Percentiles rank a stretch among this genome's conserved stretches.
phyloP scores from a whole-genome alignment of 2,888 invertebrate species.

The Yponomeuta evonymella region DNA sequence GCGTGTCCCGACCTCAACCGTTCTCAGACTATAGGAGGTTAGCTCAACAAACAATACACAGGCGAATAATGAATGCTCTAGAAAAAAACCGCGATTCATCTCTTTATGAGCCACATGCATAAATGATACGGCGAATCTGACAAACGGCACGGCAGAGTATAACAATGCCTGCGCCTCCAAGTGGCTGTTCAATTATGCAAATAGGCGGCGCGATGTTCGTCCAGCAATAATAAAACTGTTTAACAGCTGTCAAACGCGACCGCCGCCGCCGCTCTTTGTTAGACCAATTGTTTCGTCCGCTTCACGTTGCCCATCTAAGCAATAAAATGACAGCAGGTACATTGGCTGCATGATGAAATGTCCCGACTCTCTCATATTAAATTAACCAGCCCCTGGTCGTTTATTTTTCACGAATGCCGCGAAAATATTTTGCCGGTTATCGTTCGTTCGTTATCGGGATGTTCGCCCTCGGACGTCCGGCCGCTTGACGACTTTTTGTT shows the following conservation, averaged over 20 bases:
- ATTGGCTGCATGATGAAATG: constrained; percentile 60
- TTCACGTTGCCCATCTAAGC: constrained; percentile 51
- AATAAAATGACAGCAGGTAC: constrained; percentile 67
- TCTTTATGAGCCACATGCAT: constrained; percentile 71
- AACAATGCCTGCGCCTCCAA: constrained; percentile 73
- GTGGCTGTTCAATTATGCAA: constrained; percentile 77
- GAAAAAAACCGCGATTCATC: constrained; percentile 62
- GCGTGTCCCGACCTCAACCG: constrained; percentile 47
- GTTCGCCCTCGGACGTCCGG: constrained; percentile 52
- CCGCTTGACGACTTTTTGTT: constrained; percentile 52
- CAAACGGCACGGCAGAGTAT: constrained; percentile 74
- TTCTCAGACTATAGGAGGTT: constrained; percentile 52
- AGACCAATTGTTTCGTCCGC: constrained; percentile 45
- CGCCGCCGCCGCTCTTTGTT: constrained; percentile 34
- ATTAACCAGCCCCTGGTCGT: constrained; percentile 66
- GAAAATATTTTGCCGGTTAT: constrained; percentile 59
- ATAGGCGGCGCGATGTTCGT: constrained; percentile 67
- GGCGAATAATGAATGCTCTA: constrained; percentile 70
- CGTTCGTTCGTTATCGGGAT: constrained; percentile 39
- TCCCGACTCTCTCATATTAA: constrained; percentile 66
- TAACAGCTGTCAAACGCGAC: constrained; percentile 68
- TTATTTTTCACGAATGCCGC: constrained; percentile 73
- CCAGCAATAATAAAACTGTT: constrained; percentile 74
- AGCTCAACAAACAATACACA: constrained; percentile 64
- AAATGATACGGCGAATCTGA: constrained; percentile 74